These are phyloP conservation scores for Struthidea cinerea DNA, from an alignment of 2,113 vertebrate genomes.

Conservation along the genomic window DNA sequence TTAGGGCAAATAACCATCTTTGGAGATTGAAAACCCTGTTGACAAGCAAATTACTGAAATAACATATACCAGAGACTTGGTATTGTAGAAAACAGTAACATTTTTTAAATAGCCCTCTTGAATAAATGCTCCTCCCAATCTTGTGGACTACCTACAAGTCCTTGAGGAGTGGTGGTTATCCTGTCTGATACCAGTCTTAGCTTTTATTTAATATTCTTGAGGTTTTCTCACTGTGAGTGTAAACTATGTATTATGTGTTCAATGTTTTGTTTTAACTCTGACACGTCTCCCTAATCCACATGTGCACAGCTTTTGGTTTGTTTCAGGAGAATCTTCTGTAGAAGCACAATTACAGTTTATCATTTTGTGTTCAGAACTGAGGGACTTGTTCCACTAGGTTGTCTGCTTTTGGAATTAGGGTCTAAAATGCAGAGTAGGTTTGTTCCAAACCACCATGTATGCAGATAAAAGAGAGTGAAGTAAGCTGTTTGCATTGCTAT, in stretches of 20 bases:
- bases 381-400: background rate
- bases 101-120: background rate
- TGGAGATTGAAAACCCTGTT: background rate
- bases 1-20: background rate
- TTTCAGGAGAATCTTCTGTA: background rate
- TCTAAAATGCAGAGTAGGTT: background rate
- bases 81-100: background rate
- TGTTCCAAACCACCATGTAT: background rate
- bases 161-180: background rate
- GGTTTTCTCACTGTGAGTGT: background rate
- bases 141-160: background rate
- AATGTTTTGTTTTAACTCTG: background rate
- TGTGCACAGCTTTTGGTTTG: background rate
- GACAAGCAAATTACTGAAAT: background rate
- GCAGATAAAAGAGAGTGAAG: background rate
- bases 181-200: background rate
- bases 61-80: background rate
- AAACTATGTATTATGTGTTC: background rate
- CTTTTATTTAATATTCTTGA: background rate
- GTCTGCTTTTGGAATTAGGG: background rate
- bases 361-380: background rate
- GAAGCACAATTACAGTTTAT: background rate
- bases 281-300: background rate
- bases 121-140: background rate
- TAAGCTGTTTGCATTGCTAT: background rate